These are phyloP conservation scores for Atherix ibis DNA, from an alignment of 2,888 invertebrate genomes.

Conservation along the genomic window DNA sequence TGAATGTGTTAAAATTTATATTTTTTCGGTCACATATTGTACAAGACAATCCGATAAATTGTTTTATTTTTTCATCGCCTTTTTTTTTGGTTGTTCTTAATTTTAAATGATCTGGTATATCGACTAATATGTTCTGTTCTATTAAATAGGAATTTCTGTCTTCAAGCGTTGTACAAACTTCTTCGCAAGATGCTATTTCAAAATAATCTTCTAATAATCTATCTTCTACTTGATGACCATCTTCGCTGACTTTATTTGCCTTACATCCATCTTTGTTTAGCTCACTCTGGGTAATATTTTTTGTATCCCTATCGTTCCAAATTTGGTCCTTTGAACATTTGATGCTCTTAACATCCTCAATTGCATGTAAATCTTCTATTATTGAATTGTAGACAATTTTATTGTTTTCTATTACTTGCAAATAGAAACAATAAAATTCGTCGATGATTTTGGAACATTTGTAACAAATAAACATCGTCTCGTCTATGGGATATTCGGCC, in stretches of 20 bases:
- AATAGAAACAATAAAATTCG: too few species aligned
- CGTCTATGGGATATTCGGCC: too few species aligned
- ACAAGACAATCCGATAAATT: slow-evolving; percentile 11
- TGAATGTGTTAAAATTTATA: slow-evolving; percentile 9
- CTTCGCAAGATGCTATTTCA: not conserved
- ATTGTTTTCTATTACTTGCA: too few species aligned
- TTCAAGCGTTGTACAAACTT: too few species aligned
- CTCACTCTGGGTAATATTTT: not conserved
- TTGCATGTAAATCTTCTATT: too few species aligned
- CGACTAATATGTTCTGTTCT: not conserved
- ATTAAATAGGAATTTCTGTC: too few species aligned
- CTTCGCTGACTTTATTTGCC: not conserved
- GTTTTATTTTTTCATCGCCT: slow-evolving; percentile 11
- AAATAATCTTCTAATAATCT: not conserved
- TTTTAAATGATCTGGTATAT: slow-evolving; percentile 11
- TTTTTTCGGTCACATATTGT: slow-evolving; percentile 6
- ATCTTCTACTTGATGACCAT: not conserved
- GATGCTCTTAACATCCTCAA: too few species aligned
- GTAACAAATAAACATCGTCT: too few species aligned
- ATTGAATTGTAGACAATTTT: too few species aligned
- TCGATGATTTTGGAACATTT: too few species aligned
- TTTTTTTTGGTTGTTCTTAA: slow-evolving; percentile 9
- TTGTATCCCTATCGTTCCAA: not conserved
- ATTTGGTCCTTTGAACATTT: too few species aligned
- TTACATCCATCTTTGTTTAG: not conserved